phyloP scores from a whole-genome alignment of 2,888 invertebrate species.

The Perithous albicinctus region DNA sequence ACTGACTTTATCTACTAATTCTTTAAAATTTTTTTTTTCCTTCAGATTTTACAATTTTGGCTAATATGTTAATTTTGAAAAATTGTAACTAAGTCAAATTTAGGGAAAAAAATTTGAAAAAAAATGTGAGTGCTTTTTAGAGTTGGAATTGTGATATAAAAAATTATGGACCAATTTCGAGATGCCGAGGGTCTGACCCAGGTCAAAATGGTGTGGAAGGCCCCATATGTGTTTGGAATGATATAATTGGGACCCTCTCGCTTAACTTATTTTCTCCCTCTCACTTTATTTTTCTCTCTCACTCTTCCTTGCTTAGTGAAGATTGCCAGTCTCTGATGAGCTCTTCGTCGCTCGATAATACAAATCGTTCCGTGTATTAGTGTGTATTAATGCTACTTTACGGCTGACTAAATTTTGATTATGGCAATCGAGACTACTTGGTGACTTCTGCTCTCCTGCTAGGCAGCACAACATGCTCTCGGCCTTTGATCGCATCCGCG shows the following conservation, averaged over 20 bases:
- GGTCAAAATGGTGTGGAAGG: too few relatives aligned
- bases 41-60: too few relatives aligned
- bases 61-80: too few relatives aligned
- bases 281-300: background rate
- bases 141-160: too few relatives aligned
- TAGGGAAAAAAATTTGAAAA: too few relatives aligned
- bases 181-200: too few relatives aligned
- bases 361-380: background rate
- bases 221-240: too few relatives aligned
- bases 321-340: conserved; percentile 1
- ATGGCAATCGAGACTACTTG: conserved; percentile 16
- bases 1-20: too few relatives aligned
- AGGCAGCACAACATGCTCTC: background rate
- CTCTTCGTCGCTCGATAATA: background rate
- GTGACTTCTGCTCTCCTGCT: conserved; percentile 44
- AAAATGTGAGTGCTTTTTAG: too few relatives aligned
- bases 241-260: background rate
- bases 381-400: background rate
- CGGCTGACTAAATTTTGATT: conserved; percentile 8
- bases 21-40: too few relatives aligned
- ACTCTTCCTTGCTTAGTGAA: background rate
- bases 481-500: conserved; percentile 43
- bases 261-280: background rate
- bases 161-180: too few relatives aligned
- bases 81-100: too few relatives aligned